Base-by-base conservation (phyloP, 2,797 vertebrate species). In the Sphenodon punctatus region DNA sequence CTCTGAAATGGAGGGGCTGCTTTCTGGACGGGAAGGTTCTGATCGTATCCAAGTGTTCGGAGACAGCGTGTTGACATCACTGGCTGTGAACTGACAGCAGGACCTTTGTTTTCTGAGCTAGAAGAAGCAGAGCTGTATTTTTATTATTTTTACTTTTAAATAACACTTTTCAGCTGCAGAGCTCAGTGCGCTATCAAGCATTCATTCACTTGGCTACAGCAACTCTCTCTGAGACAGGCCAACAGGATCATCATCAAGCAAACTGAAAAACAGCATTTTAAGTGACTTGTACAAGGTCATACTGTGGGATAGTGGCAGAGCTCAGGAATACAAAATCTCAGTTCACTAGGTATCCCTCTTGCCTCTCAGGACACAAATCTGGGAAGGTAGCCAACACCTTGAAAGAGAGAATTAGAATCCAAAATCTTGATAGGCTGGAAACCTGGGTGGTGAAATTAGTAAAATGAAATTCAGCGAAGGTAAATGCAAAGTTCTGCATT, bases 11-110 rank as follows among this genome's bases (percentile, higher is more conserved):
- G 13, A 60, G 5, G 8, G 36, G 67, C n/a, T 38, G 36, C 17
- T 27, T 67, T 56, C 60, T 84, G 55, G 48, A 38, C 56, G 75
- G 70, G 56, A 78, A 39, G 30, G 19, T 65, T 25, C 14, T 45
- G 16, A 25, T 1, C 8, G 12, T 32, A 53, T 43, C 10, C 61
- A 27, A 1, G 16, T 4, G 0, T 2, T 64, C n/a, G n/a, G n/a
- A n/a, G n/a, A n/a, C n/a, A n/a, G 22, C 19, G 79, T 38, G 59
- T 55, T 42, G 49, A 5, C 32, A 4, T 0, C 2, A 23, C 25
- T 77, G 49, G 3, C 72, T 32, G 53, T n/a, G 53, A 34, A 10
- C 2, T 16, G 27, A 30, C 42, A 45, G 23, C 15, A 58, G 68
- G 56, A 46, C 59, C 73, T 77, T 36, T 39, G 32, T 41, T 56